A percentile compares a stretch with the other conserved stretches of the same genome.
These are phyloP conservation scores for Hymenopus coronatus DNA, from an alignment of 2,888 invertebrate species.

Conservation along the genomic window DNA sequence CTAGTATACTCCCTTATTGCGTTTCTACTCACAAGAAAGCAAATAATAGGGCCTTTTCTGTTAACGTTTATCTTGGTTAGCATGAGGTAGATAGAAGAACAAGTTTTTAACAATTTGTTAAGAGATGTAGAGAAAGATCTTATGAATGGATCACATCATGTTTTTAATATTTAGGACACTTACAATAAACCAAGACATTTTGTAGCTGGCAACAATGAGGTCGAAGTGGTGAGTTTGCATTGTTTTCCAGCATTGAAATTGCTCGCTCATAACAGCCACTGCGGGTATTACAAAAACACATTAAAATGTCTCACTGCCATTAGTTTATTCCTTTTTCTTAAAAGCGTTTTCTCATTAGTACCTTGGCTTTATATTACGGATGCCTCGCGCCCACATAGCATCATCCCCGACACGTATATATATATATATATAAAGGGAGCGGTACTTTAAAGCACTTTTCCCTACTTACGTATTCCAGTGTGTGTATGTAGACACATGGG, in stretches of 20 bases:
- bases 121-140: too few species aligned
- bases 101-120: too few species aligned
- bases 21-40: too few species aligned
- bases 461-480: conserved; percentile 33
- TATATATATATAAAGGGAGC: not conserved
- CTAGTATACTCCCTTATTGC: too few species aligned
- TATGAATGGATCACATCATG: too few species aligned
- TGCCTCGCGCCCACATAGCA: not conserved
- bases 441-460: conserved; percentile 32
- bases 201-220: too few species aligned
- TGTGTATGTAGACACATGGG: conserved; percentile 13
- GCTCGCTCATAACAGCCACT: not conserved
- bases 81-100: too few species aligned
- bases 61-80: too few species aligned
- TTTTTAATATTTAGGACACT: too few species aligned
- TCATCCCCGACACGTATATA: not conserved
- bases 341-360: conserved; percentile 42
- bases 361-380: conserved; percentile 8
- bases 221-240: not conserved
- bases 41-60: too few species aligned
- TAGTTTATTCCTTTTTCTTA: conserved; percentile 36
- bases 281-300: conserved; percentile 25
- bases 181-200: too few species aligned
- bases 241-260: not conserved
- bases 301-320: conserved; percentile 32